A percentile compares a stretch with the other conserved stretches of the same genome.
Conservation (phyloP, 2,888 invertebrate species). For the Autographa pulchrina region DNA sequence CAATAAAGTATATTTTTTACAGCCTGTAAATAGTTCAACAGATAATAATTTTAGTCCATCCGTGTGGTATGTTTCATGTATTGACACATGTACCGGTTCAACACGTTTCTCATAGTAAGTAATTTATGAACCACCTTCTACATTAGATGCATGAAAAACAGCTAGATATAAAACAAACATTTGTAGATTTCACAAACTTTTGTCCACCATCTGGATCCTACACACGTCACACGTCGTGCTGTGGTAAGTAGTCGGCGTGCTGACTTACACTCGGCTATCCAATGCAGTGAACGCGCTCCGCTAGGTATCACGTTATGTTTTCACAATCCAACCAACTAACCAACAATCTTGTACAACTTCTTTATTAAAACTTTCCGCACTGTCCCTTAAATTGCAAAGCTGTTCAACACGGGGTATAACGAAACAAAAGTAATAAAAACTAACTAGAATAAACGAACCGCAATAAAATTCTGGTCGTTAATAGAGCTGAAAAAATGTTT, state of each 20-base stretch:
- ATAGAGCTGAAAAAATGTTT: constrained; percentile 33
- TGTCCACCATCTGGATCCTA: too few relatives aligned
- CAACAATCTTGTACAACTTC: constrained; percentile 23
- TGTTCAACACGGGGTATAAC: constrained; percentile 39
- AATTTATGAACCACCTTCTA: constrained; percentile 1
- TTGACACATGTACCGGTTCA: constrained; percentile 6
- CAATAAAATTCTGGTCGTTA: constrained; percentile 27
- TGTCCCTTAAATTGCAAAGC: constrained; percentile 36
- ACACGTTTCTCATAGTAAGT: constrained; percentile 16
- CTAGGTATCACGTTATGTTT: constrained; percentile 6
- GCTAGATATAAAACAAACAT: too few relatives aligned
- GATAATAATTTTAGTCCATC: constrained; percentile 18
- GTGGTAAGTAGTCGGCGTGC: too few relatives aligned
- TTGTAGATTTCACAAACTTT: too few relatives aligned
- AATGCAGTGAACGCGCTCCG: constrained; percentile 5
- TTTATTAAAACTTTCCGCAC: constrained; percentile 17
- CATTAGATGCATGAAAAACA: too few relatives aligned
- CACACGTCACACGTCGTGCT: too few relatives aligned
- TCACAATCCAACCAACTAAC: background rate
- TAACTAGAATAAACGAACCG: constrained; percentile 31
- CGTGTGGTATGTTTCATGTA: constrained; percentile 6
- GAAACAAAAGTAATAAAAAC: constrained; percentile 48
- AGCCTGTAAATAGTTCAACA: constrained; percentile 24
- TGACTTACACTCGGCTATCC: too few relatives aligned
- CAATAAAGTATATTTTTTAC: constrained; percentile 44